phyloP scores from a whole-genome alignment of 1,140 invertebrate species.

The Oryzaephilus surinamensis region DNA sequence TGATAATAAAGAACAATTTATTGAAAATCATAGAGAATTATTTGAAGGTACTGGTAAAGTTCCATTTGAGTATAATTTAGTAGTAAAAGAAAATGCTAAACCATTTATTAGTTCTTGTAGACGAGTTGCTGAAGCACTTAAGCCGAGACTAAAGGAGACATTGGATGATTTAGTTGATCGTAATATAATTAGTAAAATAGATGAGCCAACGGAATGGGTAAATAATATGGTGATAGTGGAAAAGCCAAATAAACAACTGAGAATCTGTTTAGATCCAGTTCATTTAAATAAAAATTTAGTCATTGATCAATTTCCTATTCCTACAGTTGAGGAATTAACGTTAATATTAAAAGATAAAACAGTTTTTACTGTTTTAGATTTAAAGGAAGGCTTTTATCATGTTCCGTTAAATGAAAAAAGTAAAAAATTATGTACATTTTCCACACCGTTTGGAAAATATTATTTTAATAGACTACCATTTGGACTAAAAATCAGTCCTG shows the following conservation, averaged over 20 bases:
- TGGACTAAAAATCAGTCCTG: conserved; percentile 30
- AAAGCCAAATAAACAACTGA: conserved; percentile 34
- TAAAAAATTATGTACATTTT: conserved; percentile 29
- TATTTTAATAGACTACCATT: conserved; percentile 30
- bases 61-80: conserved; percentile 6
- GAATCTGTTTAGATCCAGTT: conserved; percentile 40
- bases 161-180: too few relatives aligned
- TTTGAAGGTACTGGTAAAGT: conserved; percentile 2
- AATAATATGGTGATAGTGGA: conserved; percentile 33
- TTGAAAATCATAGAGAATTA: conserved; percentile 1
- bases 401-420: conserved; percentile 17
- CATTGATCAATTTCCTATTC: conserved; percentile 32
- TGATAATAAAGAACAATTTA: conserved; percentile 4
- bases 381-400: conserved; percentile 31
- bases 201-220: too few relatives aligned
- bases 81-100: conserved; percentile 3
- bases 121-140: neutral
- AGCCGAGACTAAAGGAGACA: conserved; percentile 8
- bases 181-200: too few relatives aligned
- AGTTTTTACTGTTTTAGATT: conserved; percentile 38
- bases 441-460: conserved; percentile 32
- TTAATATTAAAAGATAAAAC: conserved; percentile 29
- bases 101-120: conserved; percentile 3
- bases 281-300: conserved; percentile 38
- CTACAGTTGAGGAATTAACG: conserved; percentile 34